These are phyloP conservation scores for Peucedramus taeniatus DNA, from an alignment of 2,113 vertebrate genomes.

Conservation along the genomic window DNA sequence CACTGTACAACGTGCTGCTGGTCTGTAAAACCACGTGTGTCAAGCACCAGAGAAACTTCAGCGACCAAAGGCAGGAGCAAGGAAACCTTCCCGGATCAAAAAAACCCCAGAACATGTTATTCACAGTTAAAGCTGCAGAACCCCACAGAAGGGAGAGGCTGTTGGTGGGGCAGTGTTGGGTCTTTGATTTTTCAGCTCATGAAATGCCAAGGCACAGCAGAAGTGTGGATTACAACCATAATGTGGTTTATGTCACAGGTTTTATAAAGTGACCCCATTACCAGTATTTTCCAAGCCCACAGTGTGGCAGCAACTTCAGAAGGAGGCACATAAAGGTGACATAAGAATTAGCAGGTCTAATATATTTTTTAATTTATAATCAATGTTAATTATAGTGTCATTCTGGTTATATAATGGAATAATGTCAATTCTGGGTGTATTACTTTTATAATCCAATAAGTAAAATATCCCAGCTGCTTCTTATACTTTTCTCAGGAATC, in stretches of 20 bases:
- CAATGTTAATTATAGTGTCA: not conserved
- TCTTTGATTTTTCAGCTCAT: constrained; percentile 19
- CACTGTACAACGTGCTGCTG: fast-evolving
- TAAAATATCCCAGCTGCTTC: not conserved
- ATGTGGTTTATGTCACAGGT: not conserved
- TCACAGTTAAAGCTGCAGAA: not conserved
- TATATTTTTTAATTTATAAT: not conserved
- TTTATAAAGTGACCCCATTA: not conserved
- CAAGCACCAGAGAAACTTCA: not conserved
- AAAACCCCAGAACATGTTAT: fast-evolving
- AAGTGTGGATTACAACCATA: not conserved
- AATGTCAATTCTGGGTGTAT: not conserved
- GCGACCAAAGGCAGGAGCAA: not conserved
- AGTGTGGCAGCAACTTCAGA: not conserved
- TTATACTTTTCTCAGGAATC: not conserved
- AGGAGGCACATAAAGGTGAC: not conserved
- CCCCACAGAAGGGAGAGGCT: not conserved
- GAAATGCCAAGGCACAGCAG: not conserved
- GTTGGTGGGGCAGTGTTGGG: not conserved
- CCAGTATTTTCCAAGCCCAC: not conserved
- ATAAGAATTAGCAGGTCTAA: not conserved
- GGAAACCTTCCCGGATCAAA: not conserved
- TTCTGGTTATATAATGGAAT: not conserved
- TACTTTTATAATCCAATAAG: not conserved
- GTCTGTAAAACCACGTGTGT: not conserved